Evolutionary conservation across 2,888 invertebrate genomes (phyloP).

Genomic region (Anticlea derivata): DNA sequence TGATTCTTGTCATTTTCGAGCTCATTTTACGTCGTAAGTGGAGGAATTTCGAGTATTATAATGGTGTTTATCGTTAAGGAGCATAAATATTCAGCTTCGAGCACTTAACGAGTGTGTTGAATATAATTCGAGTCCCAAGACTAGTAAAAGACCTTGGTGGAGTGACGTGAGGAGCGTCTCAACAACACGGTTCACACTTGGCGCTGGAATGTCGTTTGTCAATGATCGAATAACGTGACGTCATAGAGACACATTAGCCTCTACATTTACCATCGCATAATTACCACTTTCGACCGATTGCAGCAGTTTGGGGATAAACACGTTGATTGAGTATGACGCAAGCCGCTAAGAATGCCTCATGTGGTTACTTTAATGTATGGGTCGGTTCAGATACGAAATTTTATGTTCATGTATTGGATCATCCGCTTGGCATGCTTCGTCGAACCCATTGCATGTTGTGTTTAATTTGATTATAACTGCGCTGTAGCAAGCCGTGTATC

Average conservation of each 20-base stretch:
- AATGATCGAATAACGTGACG: constrained; percentile 79
- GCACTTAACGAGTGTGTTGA: constrained; percentile 46
- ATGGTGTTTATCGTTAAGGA: constrained; percentile 38
- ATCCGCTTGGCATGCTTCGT: constrained; percentile 63
- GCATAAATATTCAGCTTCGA: constrained; percentile 51
- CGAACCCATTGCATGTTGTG: constrained; percentile 65
- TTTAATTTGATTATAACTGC: constrained; percentile 70
- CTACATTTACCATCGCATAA: constrained; percentile 60
- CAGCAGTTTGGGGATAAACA: constrained; percentile 60
- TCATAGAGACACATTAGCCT: constrained; percentile 66
- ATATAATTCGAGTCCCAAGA: constrained; percentile 56
- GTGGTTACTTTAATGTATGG: constrained; percentile 53
- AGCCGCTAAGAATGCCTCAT: constrained; percentile 53
- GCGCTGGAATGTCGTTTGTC: constrained; percentile 81
- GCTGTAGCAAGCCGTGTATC: constrained; percentile 66
- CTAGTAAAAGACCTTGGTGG: constrained; percentile 73
- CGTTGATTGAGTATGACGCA: constrained; percentile 62
- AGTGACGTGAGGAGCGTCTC: constrained; percentile 71
- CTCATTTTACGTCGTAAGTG: constrained; percentile 17
- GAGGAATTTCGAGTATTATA: constrained; percentile 38
- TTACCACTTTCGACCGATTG: constrained; percentile 61
- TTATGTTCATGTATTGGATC: constrained; percentile 67
- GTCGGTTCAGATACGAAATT: constrained; percentile 56
- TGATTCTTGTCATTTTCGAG: constrained; percentile 25
- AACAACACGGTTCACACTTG: constrained; percentile 72